A percentile compares a stretch with the other conserved stretches of the same genome.
These are phyloP conservation scores for Coracias cyanogaster DNA, from an alignment of 2,797 vertebrate genomes.

Conservation along the genomic window DNA sequence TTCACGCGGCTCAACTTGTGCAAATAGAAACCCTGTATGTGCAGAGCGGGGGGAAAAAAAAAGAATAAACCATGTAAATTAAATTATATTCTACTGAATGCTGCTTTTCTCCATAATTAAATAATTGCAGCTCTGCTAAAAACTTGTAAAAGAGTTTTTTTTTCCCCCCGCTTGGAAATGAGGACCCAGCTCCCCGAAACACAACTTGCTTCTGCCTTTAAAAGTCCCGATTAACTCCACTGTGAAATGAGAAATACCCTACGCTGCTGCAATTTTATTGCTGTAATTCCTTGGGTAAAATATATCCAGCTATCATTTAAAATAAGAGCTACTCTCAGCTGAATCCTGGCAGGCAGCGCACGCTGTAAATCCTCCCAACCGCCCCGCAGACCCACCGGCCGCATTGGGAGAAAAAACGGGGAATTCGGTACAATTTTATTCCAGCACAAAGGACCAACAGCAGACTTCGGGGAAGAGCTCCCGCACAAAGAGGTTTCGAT, in stretches of 20 bases:
- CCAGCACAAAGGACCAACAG: not conserved
- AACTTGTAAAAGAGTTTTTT: not conserved
- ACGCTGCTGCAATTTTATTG: rapidly evolving
- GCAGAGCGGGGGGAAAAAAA: rapidly evolving
- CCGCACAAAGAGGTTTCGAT: rapidly evolving
- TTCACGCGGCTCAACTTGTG: not conserved
- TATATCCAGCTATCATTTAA: not conserved
- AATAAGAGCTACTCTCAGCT: not conserved
- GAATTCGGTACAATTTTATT: not conserved
- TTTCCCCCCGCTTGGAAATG: not conserved
- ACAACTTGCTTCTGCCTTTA: not conserved
- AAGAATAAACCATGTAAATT: not conserved
- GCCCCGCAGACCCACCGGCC: rapidly evolving
- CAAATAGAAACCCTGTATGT: not conserved
- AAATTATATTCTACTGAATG: not conserved
- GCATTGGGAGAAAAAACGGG: not conserved
- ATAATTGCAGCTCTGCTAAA: not conserved
- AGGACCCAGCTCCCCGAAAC: rapidly evolving
- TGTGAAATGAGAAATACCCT: not conserved
- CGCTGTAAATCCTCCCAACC: not conserved
- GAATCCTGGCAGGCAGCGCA: not conserved
- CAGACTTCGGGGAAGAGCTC: not conserved
- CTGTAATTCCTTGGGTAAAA: not conserved
- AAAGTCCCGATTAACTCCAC: not conserved
- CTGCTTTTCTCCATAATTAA: not conserved